Conservation (phyloP, 2,888 invertebrate species). For the Nebria salina region DNA sequence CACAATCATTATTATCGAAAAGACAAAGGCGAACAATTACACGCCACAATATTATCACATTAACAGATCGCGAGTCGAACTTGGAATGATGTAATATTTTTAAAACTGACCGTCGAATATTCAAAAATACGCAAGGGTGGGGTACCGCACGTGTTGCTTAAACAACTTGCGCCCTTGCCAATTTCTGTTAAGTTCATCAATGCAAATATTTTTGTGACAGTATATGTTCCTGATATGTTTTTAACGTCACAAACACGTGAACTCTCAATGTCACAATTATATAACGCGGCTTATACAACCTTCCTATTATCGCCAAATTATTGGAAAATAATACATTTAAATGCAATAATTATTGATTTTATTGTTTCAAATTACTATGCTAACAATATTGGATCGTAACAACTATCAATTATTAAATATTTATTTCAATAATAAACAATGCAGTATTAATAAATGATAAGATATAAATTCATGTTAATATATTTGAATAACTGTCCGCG, state of each 20-base stretch:
- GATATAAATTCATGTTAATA: too few relatives aligned
- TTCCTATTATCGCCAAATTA: background rate
- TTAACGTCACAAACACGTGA: constrained; percentile 8
- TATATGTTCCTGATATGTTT: background rate
- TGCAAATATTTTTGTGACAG: background rate
- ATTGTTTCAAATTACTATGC: too few relatives aligned
- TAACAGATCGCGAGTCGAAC: constrained; percentile 19
- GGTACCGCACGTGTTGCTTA: constrained; percentile 24
- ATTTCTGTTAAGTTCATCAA: constrained; percentile 18
- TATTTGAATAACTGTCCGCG: too few relatives aligned
- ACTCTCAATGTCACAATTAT: constrained; percentile 4
- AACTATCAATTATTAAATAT: too few relatives aligned
- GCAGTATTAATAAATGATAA: too few relatives aligned
- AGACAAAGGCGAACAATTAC: background rate
- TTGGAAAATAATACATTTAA: too few relatives aligned
- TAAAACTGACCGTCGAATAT: constrained; percentile 25
- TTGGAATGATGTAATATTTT: constrained; percentile 40
- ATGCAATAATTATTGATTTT: too few relatives aligned
- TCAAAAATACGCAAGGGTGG: constrained; percentile 15
- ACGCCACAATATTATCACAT: constrained; percentile 5
- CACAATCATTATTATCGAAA: background rate
- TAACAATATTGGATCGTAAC: too few relatives aligned
- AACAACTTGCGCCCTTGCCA: constrained; percentile 24
- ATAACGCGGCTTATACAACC: background rate
- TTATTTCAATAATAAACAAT: too few relatives aligned